phyloP scores from a whole-genome alignment of 2,113 vertebrate species.

The Etheostoma cragini region DNA sequence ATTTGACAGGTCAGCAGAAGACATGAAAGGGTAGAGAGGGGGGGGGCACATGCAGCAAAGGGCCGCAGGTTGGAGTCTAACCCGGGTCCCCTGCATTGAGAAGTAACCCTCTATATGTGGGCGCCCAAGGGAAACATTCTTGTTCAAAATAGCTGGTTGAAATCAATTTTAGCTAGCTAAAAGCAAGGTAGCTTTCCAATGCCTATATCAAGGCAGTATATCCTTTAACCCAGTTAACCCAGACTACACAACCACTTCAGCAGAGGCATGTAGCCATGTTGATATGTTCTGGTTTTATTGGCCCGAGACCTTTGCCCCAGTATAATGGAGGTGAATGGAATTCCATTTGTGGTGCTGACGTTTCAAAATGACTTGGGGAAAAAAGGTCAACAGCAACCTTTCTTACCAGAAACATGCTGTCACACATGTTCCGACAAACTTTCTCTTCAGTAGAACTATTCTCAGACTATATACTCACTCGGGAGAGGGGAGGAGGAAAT shows the following conservation, averaged over 20 bases:
- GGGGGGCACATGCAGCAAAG: no score
- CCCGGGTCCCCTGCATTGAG: no score
- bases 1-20: no score
- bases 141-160: not conserved
- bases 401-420: not conserved
- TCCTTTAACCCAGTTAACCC: not conserved
- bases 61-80: no score
- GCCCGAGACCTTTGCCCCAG: not conserved
- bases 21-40: no score
- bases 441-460: not conserved
- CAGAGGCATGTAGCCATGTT: not conserved
- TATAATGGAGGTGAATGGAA: not conserved
- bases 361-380: not conserved
- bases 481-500: no score
- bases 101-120: no score
- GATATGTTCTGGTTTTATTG: not conserved
- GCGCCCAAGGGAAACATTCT: not conserved
- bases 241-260: not conserved
- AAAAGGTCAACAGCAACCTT: not conserved
- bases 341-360: not conserved
- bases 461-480: no score
- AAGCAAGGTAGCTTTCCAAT: not conserved
- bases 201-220: not conserved
- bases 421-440: not conserved
- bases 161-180: not conserved